phyloP scores from a whole-genome alignment of 1,140 invertebrate species.

The Ephestia elutella region DNA sequence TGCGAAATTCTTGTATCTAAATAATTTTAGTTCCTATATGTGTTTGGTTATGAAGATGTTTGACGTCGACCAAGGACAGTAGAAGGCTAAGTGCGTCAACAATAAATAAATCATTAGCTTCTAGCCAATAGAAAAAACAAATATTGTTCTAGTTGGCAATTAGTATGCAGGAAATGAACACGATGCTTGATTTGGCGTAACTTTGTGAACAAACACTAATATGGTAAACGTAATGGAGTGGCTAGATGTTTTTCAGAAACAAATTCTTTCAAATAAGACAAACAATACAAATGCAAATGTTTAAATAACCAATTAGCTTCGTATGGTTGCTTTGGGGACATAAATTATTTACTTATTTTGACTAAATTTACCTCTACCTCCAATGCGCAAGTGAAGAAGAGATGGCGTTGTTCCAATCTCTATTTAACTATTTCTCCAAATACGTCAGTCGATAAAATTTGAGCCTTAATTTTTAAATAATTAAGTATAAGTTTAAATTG shows the following conservation, averaged over 20 bases:
- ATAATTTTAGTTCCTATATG: no score
- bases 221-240: background rate
- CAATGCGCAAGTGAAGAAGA: no score
- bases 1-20: no score
- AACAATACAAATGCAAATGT: background rate
- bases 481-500: no score
- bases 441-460: no score
- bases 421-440: no score
- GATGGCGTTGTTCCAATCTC: no score
- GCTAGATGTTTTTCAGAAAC: background rate
- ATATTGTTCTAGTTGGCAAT: background rate
- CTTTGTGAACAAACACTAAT: background rate
- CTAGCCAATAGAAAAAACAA: background rate
- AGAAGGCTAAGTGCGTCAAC: background rate
- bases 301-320: background rate
- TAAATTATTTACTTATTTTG: background rate
- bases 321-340: background rate
- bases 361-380: no score
- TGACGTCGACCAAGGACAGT: background rate
- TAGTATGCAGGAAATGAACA: conserved; percentile 1
- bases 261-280: background rate
- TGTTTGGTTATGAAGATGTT: background rate
- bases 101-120: background rate
- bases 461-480: no score
- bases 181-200: background rate